Conservation (phyloP, 92 coral and sea anemone genomes). For the Blastomussa wellsi region DNA sequence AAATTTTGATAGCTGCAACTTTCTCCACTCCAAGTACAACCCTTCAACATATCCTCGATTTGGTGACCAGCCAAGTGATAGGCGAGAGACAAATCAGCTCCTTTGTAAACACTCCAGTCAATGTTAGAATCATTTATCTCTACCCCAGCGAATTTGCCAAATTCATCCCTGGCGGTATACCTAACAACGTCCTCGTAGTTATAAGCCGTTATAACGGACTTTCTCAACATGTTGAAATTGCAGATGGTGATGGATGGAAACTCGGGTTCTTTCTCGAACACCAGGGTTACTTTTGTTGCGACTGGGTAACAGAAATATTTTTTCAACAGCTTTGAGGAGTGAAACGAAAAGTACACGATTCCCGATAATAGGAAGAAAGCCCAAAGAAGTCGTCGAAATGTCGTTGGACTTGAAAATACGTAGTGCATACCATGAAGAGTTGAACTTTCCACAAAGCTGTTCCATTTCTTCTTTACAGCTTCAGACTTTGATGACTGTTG, state of each 20-base stretch:
- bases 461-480: constrained; percentile 24
- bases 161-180: not conserved
- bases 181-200: not conserved
- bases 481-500: not conserved
- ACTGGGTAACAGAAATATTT: constrained; percentile 52
- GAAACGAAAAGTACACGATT: constrained; percentile 29
- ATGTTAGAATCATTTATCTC: not conserved
- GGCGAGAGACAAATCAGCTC: not conserved
- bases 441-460: constrained; percentile 33
- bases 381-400: constrained; percentile 51
- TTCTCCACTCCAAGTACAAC: constrained; percentile 42
- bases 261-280: constrained; percentile 11
- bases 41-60: constrained; percentile 32
- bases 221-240: constrained; percentile 59
- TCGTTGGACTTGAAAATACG: constrained; percentile 42
- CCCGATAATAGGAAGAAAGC: constrained; percentile 33
- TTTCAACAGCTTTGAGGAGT: constrained; percentile 17
- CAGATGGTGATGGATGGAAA: constrained; percentile 75
- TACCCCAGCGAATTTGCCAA: not conserved
- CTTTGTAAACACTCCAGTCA: constrained; percentile 16
- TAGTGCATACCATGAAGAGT: constrained; percentile 66
- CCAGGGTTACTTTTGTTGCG: constrained; percentile 47
- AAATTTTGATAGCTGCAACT: constrained; percentile 46
- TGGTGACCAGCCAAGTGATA: constrained; percentile 40
- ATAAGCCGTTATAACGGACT: not conserved